These are phyloP conservation scores for Drosophila melanica DNA, from an alignment of 1,140 invertebrate species.

Conservation along the genomic window DNA sequence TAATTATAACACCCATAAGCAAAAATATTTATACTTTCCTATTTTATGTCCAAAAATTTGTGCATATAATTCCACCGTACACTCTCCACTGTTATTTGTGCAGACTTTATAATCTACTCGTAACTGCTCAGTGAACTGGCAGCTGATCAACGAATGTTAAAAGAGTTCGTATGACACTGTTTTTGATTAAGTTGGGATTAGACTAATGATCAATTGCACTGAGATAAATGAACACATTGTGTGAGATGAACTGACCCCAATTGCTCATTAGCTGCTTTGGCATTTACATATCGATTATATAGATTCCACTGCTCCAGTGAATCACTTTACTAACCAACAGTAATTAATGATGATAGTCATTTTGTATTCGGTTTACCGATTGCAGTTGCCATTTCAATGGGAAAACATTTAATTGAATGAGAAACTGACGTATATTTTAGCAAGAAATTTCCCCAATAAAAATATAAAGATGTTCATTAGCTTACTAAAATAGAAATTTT, in stretches of 20 bases:
- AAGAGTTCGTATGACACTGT: background rate
- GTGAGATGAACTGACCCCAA: conserved; percentile 2
- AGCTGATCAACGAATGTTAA: conserved; percentile 16
- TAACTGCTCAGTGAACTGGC: background rate
- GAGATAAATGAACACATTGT: conserved; percentile 21
- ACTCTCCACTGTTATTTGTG: background rate
- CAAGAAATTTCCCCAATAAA: too few species aligned
- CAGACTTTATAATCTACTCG: background rate
- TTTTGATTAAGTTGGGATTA: background rate
- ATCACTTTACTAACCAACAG: conserved; percentile 7
- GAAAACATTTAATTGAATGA: background rate
- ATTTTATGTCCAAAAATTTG: background rate
- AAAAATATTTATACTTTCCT: background rate
- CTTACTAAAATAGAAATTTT: too few species aligned
- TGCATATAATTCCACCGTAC: background rate
- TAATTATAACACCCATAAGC: too few species aligned
- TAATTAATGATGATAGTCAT: conserved; percentile 28
- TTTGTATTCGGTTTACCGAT: conserved; percentile 5
- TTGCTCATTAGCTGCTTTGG: conserved; percentile 8
- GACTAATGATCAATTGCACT: conserved; percentile 26
- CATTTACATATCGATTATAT: conserved; percentile 33
- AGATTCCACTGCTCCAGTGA: background rate
- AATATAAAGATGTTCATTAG: too few species aligned
- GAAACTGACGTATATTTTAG: too few species aligned
- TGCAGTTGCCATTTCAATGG: background rate